phyloP scores from a whole-genome alignment of 2,797 vertebrate genomes.

The Epinephelus coioides region DNA sequence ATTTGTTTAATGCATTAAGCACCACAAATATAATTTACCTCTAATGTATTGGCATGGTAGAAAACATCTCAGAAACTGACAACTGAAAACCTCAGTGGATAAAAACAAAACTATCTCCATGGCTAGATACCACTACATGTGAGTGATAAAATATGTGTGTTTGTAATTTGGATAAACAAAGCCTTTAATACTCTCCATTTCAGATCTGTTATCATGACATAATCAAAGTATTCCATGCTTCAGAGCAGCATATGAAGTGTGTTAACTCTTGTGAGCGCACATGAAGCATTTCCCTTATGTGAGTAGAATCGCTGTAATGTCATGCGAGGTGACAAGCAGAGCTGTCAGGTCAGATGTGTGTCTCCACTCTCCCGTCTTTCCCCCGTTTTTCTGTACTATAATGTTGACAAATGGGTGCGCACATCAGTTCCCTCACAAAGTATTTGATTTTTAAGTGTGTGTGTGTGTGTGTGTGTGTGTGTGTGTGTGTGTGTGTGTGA shows the following conservation, averaged over 20 bases:
- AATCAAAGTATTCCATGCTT: neutral
- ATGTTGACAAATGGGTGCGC: constrained; percentile 10
- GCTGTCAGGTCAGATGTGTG: constrained; percentile 68
- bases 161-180: neutral
- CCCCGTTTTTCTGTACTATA: constrained; percentile 36
- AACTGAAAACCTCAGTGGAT: neutral
- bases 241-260: constrained; percentile 13
- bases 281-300: constrained; percentile 24
- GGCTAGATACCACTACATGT: neutral
- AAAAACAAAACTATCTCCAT: neutral
- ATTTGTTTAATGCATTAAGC: neutral
- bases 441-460: constrained; percentile 19
- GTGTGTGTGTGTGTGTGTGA: constrained; percentile 1
- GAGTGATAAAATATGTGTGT: neutral
- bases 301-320: constrained; percentile 55
- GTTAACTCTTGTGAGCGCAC: constrained; percentile 4
- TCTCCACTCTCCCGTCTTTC: constrained; percentile 32
- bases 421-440: constrained; percentile 25
- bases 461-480: neutral
- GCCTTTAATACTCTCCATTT: neutral
- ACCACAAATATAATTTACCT: neutral
- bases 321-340: constrained; percentile 69
- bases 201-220: neutral
- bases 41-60: neutral
- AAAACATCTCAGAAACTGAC: constrained; percentile 1